Conservation (phyloP, 2,888 invertebrate species). For the Seira ritae region DNA sequence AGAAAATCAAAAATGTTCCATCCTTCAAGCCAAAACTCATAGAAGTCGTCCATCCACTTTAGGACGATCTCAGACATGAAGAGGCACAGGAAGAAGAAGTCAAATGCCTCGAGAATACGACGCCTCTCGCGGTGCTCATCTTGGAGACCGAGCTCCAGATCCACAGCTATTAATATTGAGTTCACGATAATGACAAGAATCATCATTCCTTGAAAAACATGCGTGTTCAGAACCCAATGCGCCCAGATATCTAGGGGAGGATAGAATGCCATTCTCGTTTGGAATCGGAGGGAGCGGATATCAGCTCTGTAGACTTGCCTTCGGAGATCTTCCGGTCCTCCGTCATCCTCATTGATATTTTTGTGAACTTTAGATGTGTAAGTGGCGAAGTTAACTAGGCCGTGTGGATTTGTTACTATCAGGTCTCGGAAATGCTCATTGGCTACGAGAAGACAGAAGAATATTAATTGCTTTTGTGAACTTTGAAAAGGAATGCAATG, state of each 20-base stretch:
- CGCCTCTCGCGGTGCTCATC: conserved; percentile 34
- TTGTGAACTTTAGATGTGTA: conserved; percentile 44
- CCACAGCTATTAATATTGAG: conserved; percentile 65
- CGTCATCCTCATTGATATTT: not conserved
- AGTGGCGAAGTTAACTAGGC: conserved; percentile 66
- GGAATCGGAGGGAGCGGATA: conserved; percentile 65
- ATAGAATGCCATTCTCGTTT: conserved; percentile 63
- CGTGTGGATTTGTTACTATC: conserved; percentile 58
- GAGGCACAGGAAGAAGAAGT: conserved; percentile 68
- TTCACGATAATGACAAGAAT: conserved; percentile 67
- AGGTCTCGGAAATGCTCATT: conserved; percentile 42
- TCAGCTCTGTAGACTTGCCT: conserved; percentile 46
- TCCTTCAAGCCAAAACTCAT: conserved; percentile 68
- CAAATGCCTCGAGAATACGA: conserved; percentile 59
- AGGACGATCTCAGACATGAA: conserved; percentile 70
- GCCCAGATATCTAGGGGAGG: conserved; percentile 70
- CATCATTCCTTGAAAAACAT: conserved; percentile 62
- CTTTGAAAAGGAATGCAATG: not conserved
- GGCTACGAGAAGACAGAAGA: conserved; percentile 23
- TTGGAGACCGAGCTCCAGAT: conserved; percentile 54
- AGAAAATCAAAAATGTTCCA: conserved; percentile 67
- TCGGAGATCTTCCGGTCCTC: not conserved
- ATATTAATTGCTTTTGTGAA: not conserved
- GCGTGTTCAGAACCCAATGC: conserved; percentile 67
- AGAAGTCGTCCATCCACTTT: conserved; percentile 70